Base-by-base conservation (phyloP, 1,140 invertebrate genomes). In the Formica selysi region DNA sequence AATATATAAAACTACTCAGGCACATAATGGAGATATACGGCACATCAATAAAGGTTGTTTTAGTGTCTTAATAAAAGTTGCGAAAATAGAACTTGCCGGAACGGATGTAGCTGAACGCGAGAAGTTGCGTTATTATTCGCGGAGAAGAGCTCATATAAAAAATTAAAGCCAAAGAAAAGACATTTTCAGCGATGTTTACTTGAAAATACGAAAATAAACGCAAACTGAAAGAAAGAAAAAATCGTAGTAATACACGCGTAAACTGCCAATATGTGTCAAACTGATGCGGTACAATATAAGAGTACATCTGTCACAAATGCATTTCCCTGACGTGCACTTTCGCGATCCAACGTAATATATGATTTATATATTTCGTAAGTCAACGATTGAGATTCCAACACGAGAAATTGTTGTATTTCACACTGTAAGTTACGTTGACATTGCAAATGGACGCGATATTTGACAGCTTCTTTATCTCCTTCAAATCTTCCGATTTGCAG, bases 21-120 rank as follows among this genome's bases (percentile, higher is more conserved):
- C 38, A 26, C 38, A 10, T 38, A 67, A 57, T 70, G 10, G 13
- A 79, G 62, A 73, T 73, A 51, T 68, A 32, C 65, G 7, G 16
- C 11, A 16, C 4, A 57, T 57, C 57, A 44, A 19, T 57, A 70
- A 68, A 70, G 5, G 3, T 48, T 70, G 22, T 54, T 80, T 68
- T 26, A 38, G 16, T 16, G 13, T n/a, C 48, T 59, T 71, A 71
- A 81, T 81, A 81, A 81, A 81, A 81, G 36, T 81, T 71, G 65
- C 36, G 22, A 38, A 59, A 81, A 22, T 71, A 71, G 13, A 51
- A 6, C 51, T 41, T 38, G 36, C 16, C 7, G n/a, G 38, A 29
- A 4, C 5, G 19, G 41, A 80, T 68, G 41, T 44, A 38, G 6
- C 48, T 57, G 11, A 68, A 44, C 51, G 22, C 10, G 51, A 7